Base-by-base conservation (phyloP, 2,888 invertebrate genomes). In the Phytoseiulus persimilis region DNA sequence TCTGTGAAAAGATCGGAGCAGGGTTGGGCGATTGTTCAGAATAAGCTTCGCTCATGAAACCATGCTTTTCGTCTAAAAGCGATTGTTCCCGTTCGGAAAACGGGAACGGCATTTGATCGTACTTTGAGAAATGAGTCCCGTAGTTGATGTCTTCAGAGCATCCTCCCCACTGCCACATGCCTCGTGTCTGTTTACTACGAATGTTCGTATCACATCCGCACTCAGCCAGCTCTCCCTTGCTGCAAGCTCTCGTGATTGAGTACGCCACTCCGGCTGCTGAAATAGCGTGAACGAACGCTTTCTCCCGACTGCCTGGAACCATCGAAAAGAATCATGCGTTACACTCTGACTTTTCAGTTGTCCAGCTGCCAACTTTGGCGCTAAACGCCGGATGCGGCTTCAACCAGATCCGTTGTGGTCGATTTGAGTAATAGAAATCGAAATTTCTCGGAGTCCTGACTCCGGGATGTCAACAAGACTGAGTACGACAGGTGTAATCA, bases 221-320 rank as follows among this genome's bases (percentile, higher is more conserved):
- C 92, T 96, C 96, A 91, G 95, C 95, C 90, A 97, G 94, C 92
- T 96, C 96, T 14, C 96, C 96, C 91, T 95, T 95, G 90, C 96
- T 95, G 93, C 97, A 97, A 0, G 97, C 96, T 91, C 96, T 94
- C 0, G 97, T 97, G 87, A 97, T 95, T 39, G 96, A 95, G 93
- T 96, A 97, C 90, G 97, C 96, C 83, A 97, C 94, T n/a, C 96
- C 96, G 0, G 97, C 97, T 0, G 97, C 95, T 23, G 96, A 96
- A 90, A 97, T 94, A 46, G 97, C 96, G 93, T 97, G 96, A 83
- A 97, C 95, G 93, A 96, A 97, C 5, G 97, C 96, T 90, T 96
- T 96, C 93, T 97, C 97, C 90, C 97, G 95, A 92, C 96, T 96
- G 93, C 95, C 97, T 97, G 94, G 18, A 65, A 28, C 2, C 28